Evolutionary conservation across 2,113 vertebrate genomes (phyloP).

Genomic region (Falco punctatus): DNA sequence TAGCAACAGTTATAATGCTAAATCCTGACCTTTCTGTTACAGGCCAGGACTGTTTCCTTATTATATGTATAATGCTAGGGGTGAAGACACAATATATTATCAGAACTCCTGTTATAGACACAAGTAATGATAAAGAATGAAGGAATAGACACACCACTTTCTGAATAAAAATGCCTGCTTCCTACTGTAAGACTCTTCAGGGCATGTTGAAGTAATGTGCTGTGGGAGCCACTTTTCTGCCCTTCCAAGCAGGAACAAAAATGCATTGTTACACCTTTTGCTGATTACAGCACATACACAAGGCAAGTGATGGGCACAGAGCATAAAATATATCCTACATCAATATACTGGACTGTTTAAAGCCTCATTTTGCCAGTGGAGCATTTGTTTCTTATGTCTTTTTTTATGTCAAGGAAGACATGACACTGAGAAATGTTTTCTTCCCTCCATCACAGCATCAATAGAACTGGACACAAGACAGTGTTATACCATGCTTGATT

Average conservation of each 20-base stretch:
- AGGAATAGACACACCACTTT: background rate
- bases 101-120: background rate
- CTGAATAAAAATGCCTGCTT: background rate
- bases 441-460: background rate
- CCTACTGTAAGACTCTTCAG: background rate
- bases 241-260: conserved; percentile 22
- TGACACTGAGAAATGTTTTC: background rate
- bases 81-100: background rate
- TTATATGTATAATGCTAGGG: background rate
- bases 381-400: background rate
- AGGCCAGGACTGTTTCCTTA: background rate
- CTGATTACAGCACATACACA: background rate
- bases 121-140: background rate
- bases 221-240: background rate
- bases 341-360: background rate
- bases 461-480: background rate
- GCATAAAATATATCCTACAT: background rate
- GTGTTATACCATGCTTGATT: background rate
- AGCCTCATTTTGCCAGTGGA: background rate
- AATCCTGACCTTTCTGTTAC: background rate
- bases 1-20: background rate
- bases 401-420: background rate
- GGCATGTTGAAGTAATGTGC: background rate
- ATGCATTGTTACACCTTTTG: background rate
- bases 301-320: background rate